Evolutionary conservation across 2,888 invertebrate genomes (phyloP), one percentile per base, ranked within the genome.

Genomic region (Cylloceria caligata): DNA sequence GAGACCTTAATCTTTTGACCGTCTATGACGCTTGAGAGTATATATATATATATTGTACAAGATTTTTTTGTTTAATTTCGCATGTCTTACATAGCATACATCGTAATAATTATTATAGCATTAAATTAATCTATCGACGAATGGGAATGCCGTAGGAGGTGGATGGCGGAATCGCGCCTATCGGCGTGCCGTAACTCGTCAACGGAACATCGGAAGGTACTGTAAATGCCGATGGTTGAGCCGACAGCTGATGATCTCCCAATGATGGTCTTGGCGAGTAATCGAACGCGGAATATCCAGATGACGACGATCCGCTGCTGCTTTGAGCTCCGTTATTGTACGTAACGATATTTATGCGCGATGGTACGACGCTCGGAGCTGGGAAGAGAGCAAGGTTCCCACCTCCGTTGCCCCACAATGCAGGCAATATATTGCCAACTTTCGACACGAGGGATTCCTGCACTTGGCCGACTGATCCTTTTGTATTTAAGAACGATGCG

Each of bases 321-420:
- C 9, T 55, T n/a, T 19, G 7, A 19, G 24, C 69, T 34, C 45
- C 34, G 19, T 13, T 65, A 13, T 42, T 74, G 42, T 74, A 74
- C 39, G 74, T 65, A 1, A 74, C 30, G 74, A 74, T 45, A 21
- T 74, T 74, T 5, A 74, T 55, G 7, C 16, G 21, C 39, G 52
- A 42, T 16, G 65, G 55, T 19, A 30, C 21, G 2, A 16, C 6
- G 16, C 36, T 49, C 21, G 52, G 55, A 0, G 65, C 0, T 13
- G 74, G 74, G 42, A 55, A 65, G 9, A 74, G 74, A 16, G 65
- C 39, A 27, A 74, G 47, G 2, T 42, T 52, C 3, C 52, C 65
- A 49, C 21, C 9, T 6, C 9, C 68, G 21, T 4, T 13, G 13
- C 11, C 24, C 27, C 34, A n/a, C 34, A 30, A 1, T n/a, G 19